Percentiles rank a stretch among this genome's conserved stretches.
Evolutionary conservation across 2,888 invertebrate genomes (phyloP).

Genomic region (Pinctada fucata): DNA sequence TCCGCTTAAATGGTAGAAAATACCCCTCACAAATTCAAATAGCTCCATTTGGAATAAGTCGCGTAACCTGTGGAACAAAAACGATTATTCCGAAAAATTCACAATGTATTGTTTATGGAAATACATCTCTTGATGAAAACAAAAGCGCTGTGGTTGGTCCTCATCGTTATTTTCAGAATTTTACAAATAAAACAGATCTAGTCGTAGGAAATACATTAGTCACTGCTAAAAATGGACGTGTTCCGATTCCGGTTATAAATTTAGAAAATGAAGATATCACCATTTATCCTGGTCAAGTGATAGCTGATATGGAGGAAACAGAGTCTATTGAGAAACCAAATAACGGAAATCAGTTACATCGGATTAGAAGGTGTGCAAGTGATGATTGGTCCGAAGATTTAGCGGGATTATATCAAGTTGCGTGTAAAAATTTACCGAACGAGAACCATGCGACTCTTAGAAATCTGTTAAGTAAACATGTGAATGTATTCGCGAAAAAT

Average conservation of each 20-base stretch:
- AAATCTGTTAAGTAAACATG: constrained; percentile 22
- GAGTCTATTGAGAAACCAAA: neutral
- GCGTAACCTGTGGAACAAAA: neutral
- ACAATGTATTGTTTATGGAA: constrained; percentile 17
- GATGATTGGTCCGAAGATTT: neutral
- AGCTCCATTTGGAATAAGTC: neutral
- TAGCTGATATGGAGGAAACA: neutral
- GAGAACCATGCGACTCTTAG: neutral
- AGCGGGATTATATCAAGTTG: neutral
- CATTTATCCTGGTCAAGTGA: neutral
- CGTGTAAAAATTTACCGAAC: neutral
- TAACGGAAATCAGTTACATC: neutral
- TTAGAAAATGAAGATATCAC: neutral
- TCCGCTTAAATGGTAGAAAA: constrained; percentile 5
- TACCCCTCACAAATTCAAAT: neutral
- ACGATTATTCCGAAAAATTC: constrained; percentile 20
- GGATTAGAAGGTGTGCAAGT: neutral
- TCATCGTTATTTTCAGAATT: neutral
- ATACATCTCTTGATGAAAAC: neutral
- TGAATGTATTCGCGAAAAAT: constrained; percentile 31
- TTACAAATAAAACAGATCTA: neutral
- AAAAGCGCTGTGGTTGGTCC: neutral
- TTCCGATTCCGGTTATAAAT: neutral
- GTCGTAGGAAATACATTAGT: constrained; percentile 5
- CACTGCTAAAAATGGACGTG: neutral